phyloP scores from a whole-genome alignment of 2,888 invertebrate genomes.

The Melanostoma scalare region DNA sequence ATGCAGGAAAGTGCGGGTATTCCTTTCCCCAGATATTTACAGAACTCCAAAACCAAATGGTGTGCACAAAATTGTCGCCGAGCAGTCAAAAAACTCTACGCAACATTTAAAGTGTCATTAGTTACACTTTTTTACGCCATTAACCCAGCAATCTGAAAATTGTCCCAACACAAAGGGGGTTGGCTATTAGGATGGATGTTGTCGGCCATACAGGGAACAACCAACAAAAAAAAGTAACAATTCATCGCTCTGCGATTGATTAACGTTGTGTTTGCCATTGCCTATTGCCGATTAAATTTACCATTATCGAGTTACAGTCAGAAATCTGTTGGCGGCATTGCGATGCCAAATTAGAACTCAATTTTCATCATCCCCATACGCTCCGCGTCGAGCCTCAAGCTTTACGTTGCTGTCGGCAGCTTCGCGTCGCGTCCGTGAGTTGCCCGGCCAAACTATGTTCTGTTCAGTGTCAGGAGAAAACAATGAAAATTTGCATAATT shows the following conservation, averaged over 20 bases:
- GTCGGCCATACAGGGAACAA: neutral
- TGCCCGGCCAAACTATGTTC: conserved; percentile 9
- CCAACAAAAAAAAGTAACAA: conserved; percentile 4
- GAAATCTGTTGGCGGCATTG: conserved; percentile 64
- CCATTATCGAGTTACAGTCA: conserved; percentile 67
- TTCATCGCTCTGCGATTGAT: conserved; percentile 50
- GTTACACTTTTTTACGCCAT: conserved; percentile 62
- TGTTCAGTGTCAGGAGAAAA: conserved; percentile 3
- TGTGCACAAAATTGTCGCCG: conserved; percentile 21
- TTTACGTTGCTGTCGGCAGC: neutral
- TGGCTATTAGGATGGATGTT: neutral
- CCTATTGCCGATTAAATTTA: conserved; percentile 66
- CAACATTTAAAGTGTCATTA: conserved; percentile 65
- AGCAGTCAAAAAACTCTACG: conserved; percentile 27
- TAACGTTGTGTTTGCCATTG: conserved; percentile 44
- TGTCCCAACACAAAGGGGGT: neutral
- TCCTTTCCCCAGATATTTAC: conserved; percentile 48
- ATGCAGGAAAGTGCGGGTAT: conserved; percentile 61
- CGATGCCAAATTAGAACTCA: conserved; percentile 69
- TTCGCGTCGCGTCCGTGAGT: neutral
- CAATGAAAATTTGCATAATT: conserved; percentile 57
- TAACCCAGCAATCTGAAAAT: conserved; percentile 60
- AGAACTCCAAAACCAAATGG: conserved; percentile 35
- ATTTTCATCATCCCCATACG: conserved; percentile 39
- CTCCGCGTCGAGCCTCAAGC: neutral